Conservation (phyloP, 64 coral and sea anemone genomes). For the Trachythela sp. region DNA sequence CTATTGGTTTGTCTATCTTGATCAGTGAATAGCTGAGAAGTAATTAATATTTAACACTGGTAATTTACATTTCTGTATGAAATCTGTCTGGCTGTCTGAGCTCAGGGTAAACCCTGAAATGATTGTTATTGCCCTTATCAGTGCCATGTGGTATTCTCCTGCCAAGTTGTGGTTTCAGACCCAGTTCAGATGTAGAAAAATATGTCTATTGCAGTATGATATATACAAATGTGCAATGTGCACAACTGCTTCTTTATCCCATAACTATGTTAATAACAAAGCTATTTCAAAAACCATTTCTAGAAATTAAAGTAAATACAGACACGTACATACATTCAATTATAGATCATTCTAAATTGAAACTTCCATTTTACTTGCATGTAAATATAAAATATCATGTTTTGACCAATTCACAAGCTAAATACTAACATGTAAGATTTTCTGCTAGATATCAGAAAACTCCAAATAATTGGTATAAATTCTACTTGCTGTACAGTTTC, state of each 20-base stretch:
- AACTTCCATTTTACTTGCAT: too few relatives aligned
- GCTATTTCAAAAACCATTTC: background rate
- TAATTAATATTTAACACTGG: constrained; percentile 19
- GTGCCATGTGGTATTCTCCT: background rate
- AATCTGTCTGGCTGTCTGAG: background rate
- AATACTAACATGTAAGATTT: too few relatives aligned
- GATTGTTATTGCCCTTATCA: constrained; percentile 14
- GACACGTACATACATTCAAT: too few relatives aligned
- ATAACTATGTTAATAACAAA: background rate
- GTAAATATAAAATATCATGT: too few relatives aligned
- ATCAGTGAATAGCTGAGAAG: background rate
- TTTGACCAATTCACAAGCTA: too few relatives aligned
- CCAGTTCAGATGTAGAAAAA: background rate
- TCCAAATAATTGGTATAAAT: too few relatives aligned
- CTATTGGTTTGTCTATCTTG: constrained; percentile 5
- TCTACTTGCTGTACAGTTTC: too few relatives aligned
- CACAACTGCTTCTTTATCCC: background rate
- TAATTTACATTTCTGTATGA: background rate
- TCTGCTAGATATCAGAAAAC: too few relatives aligned
- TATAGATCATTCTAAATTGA: too few relatives aligned
- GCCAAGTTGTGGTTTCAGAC: background rate
- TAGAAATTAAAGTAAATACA: too few relatives aligned
- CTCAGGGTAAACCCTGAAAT: constrained; percentile 23
- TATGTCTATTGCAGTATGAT: background rate
- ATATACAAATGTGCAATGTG: background rate